A percentile compares a stretch with the other conserved stretches of the same genome.
Evolutionary conservation across 2,888 invertebrate species (phyloP).

Genomic region (Lobophora halterata): DNA sequence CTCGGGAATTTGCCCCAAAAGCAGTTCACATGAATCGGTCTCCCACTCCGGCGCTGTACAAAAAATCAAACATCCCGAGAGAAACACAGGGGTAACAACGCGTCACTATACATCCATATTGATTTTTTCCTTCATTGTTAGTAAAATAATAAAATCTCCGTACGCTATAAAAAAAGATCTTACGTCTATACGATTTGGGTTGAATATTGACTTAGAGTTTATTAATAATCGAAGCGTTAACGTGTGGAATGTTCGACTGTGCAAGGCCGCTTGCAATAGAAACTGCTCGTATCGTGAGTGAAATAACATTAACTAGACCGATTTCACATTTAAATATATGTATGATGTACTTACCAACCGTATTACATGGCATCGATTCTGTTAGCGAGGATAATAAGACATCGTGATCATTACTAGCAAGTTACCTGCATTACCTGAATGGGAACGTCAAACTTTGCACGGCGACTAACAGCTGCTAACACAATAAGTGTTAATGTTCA

Average conservation of each 20-base stretch:
- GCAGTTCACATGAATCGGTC: constrained; percentile 79
- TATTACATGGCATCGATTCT: constrained; percentile 30
- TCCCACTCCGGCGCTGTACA: constrained; percentile 76
- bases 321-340: constrained; percentile 70
- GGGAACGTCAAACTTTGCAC: no score
- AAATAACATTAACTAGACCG: constrained; percentile 72
- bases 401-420: constrained; percentile 14
- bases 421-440: no score
- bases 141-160: constrained; percentile 73
- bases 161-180: constrained; percentile 68
- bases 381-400: constrained; percentile 26
- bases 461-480: constrained; percentile 7
- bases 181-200: constrained; percentile 69
- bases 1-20: constrained; percentile 81
- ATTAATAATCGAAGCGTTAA: constrained; percentile 79
- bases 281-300: constrained; percentile 74
- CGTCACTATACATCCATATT: constrained; percentile 76
- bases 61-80: constrained; percentile 80
- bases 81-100: constrained; percentile 81
- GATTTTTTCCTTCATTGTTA: constrained; percentile 79
- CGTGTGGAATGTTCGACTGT: constrained; percentile 76
- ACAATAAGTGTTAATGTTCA: no score
- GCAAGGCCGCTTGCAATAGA: constrained; percentile 79
- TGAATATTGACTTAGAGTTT: constrained; percentile 72
- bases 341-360: constrained; percentile 37